A percentile compares a stretch with the other conserved stretches of the same genome.
Conservation (phyloP, 1,140 invertebrate genomes). For the Plutomurus gul region DNA sequence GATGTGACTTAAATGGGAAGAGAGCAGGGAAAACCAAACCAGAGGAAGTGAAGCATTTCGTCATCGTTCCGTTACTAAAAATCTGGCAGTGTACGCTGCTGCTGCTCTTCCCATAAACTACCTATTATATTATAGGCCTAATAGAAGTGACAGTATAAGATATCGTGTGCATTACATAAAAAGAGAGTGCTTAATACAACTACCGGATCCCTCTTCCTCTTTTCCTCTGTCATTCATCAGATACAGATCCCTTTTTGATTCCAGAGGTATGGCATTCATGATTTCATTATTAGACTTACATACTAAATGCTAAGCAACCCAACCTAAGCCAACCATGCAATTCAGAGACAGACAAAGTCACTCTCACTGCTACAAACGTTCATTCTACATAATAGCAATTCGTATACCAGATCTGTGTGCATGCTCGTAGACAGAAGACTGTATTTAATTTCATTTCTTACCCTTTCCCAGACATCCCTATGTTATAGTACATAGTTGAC, state of each 20-base stretch:
- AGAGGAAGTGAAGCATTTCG: background rate
- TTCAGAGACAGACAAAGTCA: no score
- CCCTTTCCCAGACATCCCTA: no score
- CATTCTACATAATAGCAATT: no score
- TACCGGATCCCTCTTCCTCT: background rate
- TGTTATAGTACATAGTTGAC: no score
- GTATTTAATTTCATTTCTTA: no score
- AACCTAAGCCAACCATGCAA: background rate
- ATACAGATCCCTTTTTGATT: background rate
- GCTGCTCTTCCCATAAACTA: no score
- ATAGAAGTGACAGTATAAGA: no score
- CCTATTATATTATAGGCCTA: no score
- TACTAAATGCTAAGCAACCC: background rate
- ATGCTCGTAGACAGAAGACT: no score
- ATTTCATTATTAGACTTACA: constrained; percentile 1
- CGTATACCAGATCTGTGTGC: no score
- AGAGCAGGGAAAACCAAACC: background rate
- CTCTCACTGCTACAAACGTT: no score
- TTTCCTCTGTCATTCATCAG: background rate
- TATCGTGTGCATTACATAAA: background rate
- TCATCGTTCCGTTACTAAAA: background rate
- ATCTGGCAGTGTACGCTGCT: no score
- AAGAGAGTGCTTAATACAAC: background rate
- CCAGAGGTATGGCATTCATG: constrained; percentile 13
- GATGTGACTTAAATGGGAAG: background rate